Conservation (phyloP, 2,888 invertebrate genomes). For the Tethea ocularis region DNA sequence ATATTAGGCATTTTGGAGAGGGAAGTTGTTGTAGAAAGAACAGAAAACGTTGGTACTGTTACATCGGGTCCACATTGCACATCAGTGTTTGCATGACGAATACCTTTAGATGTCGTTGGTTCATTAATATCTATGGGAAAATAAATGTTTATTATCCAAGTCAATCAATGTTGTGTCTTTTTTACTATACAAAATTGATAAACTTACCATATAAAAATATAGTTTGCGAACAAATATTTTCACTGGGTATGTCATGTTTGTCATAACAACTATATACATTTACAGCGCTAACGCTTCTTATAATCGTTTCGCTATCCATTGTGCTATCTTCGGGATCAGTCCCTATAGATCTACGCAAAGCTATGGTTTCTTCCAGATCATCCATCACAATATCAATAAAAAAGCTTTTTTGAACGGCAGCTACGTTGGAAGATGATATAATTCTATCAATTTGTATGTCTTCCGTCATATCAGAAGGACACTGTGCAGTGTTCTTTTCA, state of each 20-base stretch:
- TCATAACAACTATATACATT: conserved; percentile 44
- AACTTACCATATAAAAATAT: conserved; percentile 69
- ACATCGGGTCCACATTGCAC: conserved; percentile 72
- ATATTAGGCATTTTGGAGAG: conserved; percentile 45
- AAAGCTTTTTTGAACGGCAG: conserved; percentile 53
- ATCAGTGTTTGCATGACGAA: conserved; percentile 66
- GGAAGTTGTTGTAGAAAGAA: conserved; percentile 54
- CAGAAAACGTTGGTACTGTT: conserved; percentile 34
- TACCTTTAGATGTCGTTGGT: conserved; percentile 77
- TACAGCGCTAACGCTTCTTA: conserved; percentile 44
- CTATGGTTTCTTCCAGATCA: conserved; percentile 55
- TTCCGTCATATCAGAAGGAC: neutral
- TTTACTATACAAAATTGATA: conserved; percentile 8
- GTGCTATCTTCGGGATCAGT: conserved; percentile 46
- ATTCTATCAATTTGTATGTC: conserved; percentile 15
- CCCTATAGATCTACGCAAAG: conserved; percentile 56
- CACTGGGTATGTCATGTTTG: conserved; percentile 38
- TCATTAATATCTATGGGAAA: conserved; percentile 69
- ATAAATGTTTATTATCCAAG: neutral
- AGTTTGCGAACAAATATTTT: conserved; percentile 53
- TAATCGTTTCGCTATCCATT: conserved; percentile 41
- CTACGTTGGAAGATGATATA: conserved; percentile 27
- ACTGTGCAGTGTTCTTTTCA: neutral
- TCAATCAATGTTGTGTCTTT: neutral
- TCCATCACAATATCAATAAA: conserved; percentile 61